Percentiles rank a stretch among this genome's conserved stretches.
These are phyloP conservation scores for Parazoanthus atlanticus DNA, from an alignment of 92 coral and sea anemone species.

Conservation along the genomic window DNA sequence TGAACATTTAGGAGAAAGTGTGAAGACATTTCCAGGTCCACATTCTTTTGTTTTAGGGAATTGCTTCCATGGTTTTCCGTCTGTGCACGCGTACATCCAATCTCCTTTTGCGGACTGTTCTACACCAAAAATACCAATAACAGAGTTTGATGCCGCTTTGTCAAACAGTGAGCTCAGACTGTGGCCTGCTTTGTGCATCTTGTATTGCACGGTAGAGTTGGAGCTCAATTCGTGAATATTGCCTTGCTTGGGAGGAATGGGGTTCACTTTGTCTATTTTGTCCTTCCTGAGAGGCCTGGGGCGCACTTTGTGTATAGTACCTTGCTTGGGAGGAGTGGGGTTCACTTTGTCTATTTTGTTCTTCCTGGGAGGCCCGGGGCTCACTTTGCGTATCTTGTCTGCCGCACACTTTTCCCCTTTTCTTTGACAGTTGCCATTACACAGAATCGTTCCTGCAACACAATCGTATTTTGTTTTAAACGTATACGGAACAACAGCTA, in stretches of 20 bases:
- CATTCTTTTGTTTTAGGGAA: constrained; percentile 8
- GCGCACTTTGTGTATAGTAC: no score
- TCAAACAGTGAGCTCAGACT: neutral
- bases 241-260: neutral
- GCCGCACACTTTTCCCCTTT: neutral
- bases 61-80: neutral
- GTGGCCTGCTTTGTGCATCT: neutral
- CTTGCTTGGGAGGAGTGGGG: no score
- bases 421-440: neutral
- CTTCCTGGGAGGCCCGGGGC: no score
- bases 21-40: constrained; percentile 19
- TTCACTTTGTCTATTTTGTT: no score
- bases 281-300: no score
- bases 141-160: neutral
- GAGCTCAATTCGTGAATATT: neutral
- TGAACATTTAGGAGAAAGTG: constrained; percentile 13
- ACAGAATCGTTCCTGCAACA: neutral
- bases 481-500: neutral
- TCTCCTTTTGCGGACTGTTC: neutral
- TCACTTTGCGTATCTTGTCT: no score
- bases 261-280: neutral
- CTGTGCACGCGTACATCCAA: neutral
- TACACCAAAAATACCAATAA: constrained; percentile 2
- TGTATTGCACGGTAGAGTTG: neutral
- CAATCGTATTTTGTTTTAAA: neutral